Evolutionary conservation across 2,797 vertebrate species (phyloP), one percentile per base, ranked within the genome.

Genomic region (Limnodromus scolopaceus): DNA sequence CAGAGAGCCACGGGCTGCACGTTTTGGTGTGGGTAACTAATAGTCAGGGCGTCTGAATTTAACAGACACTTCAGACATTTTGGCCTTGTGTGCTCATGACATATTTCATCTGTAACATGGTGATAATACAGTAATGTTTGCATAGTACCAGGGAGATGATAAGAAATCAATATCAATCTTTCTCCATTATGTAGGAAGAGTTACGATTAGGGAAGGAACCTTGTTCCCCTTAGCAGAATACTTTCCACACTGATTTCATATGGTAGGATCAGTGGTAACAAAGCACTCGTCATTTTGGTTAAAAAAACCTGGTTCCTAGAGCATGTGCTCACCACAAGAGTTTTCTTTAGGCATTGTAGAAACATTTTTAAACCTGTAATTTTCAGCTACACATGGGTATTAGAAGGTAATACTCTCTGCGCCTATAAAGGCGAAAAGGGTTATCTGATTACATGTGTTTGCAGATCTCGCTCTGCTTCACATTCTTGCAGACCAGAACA

Each of bases 401-500:
- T 3, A 3, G 8, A 22, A 57, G 86, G 60, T 90, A 60, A 17
- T 83, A 46, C 11, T 69, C 14, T n/a, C 32, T 69, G 39, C 2
- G 9, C 34, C 72, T 43, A 8, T 69, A 63, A 11, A 80, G 76
- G 78, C 5, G 4, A 60, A 16, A 66, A 38, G 39, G 51, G 5
- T 77, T 92, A 7, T 60, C 43, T 89, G 83, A 9, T 66, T 71
- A n/a, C 14, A 15, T 57, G 71, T 63, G 30, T 34, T 68, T 86
- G 71, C 64, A 87, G 79, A 65, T 63, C 84, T 53, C 45, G 28
- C 30, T 70, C 53, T 82, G 82, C 25, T 55, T 49, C 92, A 58
- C 74, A 22, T 87, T 84, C 87, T 25, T 83, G 75, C 79, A 91
- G 55, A 34, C n/a, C 89, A 96, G 86, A 92, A 88, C 87, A 93